Evolutionary conservation across 2,113 vertebrate genomes (phyloP), one percentile per base, ranked within the genome.

Genomic region (Peromyscus californicus): DNA sequence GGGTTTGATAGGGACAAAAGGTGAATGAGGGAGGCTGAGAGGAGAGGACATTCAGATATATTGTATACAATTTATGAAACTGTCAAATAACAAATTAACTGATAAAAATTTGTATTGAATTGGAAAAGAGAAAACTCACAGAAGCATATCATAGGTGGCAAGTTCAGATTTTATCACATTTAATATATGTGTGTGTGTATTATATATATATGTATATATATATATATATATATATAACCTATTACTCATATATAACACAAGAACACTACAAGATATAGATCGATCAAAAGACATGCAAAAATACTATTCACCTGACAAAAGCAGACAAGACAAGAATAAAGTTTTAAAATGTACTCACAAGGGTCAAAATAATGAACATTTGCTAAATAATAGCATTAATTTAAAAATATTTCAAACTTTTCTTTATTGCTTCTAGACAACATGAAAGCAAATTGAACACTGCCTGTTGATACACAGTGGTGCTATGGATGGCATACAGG

Each of bases 371-470:
- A 91, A 76, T 76, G 65, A 82, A 82, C 26, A 90, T 36, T 89
- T 42, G 4, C 24, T 65, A 89, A 96, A 76, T 10, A 90, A 89
- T 90, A 54, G 19, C 61, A 31, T 87, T 84, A 7, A 69, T 93
- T 93, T 78, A 57, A 16, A 61, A 70, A 95, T 75, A 70, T 75
- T 80, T 90, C 90, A 3, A 79, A 96, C 74, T 54, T 54, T 72
- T 13, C 65, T 85, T 86, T 70, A 76, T 63, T 94, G 22, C 19
- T n/a, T 61, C 59, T 65, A 72, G 29, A 63, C 76, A 89, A 93
- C 72, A 91, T 24, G 15, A 90, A 91, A 82, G 6, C 57, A 5
- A 67, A 78, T 29, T 76, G 17, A 91, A 94, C 4, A 51, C 69
- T 12, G 2, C 22, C 9, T 93, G 95, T 74, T 94, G 54, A 80